Base-by-base conservation (phyloP, 2,113 vertebrate genomes). In the Sporophila hypoxantha region DNA sequence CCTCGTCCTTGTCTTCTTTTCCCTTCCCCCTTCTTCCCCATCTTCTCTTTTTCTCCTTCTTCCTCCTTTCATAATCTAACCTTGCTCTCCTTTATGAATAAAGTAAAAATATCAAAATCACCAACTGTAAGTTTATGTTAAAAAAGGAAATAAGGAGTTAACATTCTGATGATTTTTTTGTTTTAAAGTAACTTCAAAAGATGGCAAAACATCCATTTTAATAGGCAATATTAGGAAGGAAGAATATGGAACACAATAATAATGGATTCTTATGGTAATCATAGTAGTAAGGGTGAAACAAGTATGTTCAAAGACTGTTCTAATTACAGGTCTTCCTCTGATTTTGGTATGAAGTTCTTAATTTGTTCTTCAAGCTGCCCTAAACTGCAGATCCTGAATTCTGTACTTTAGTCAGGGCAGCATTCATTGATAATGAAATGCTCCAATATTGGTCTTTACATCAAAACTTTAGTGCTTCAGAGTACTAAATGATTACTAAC, bases 321-420 rank as follows among this genome's bases (percentile, higher is more conserved):
- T 88, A 91, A 88, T 95, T 94, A 83, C n/a, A 88, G 80, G 56
- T 80, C 88, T 93, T 88, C 42, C 39, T 84, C 74, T 41, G 71
- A 66, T 79, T 91, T 70, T 42, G 44, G 5, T 78, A 32, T 52
- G 57, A 81, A 62, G 32, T 50, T 65, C 36, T 74, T 20, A 75
- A 79, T 69, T 66, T 80, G 18, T 85, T 85, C 50, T 62, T 61
- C 32, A 14, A 68, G 25, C 61, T 74, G 47, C 17, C 37, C 29
- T 52, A 60, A 73, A 42, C 25, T 81, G n/a, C 52, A 91, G 26
- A 73, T 68, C 14, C 30, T 91, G 36, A 82, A 76, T 34, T 64
- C 44, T 53, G 44, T 49, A 41, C 13, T 85, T 87, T 74, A 32
- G 42, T 65, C 39, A 74, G 42, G 20, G 15, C 5, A 47, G 12